These are phyloP conservation scores for Emydocephalus ijimae DNA, from an alignment of 2,113 vertebrate genomes.

Conservation along the genomic window DNA sequence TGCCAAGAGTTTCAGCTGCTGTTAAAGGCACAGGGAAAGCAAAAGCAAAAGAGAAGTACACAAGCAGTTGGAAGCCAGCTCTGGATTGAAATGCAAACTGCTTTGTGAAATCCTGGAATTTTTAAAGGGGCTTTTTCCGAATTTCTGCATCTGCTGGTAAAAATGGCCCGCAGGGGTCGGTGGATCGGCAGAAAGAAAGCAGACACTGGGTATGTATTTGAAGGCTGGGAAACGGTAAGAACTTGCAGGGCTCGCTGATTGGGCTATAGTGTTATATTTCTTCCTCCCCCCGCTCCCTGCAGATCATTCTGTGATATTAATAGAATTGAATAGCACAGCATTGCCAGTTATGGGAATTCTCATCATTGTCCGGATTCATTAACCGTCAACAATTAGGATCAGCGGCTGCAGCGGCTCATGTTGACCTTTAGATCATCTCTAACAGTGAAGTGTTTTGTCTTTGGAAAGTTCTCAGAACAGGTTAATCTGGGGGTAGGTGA, in stretches of 20 bases:
- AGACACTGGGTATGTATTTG: background rate
- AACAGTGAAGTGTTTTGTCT: background rate
- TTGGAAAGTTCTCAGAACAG: background rate
- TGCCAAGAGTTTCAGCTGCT: background rate
- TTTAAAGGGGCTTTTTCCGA: background rate
- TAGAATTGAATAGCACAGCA: background rate
- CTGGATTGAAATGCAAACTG: background rate
- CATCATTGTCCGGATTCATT: background rate
- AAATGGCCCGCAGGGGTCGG: background rate
- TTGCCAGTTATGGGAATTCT: background rate
- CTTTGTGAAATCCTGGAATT: background rate
- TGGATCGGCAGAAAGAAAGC: background rate
- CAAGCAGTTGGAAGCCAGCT: fast-evolving
- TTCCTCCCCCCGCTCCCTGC: fast-evolving
- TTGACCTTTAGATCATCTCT: background rate
- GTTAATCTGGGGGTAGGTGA: background rate
- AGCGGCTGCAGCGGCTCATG: background rate
- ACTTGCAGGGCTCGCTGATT: background rate
- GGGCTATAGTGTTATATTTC: background rate
- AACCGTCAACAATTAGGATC: background rate
- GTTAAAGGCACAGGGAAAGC: background rate
- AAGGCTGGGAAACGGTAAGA: background rate
- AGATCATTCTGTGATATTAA: background rate
- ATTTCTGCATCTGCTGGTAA: background rate
- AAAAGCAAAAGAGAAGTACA: background rate